Conservation (phyloP, 2,888 invertebrate species). For the Pristionchus japonicus region DNA sequence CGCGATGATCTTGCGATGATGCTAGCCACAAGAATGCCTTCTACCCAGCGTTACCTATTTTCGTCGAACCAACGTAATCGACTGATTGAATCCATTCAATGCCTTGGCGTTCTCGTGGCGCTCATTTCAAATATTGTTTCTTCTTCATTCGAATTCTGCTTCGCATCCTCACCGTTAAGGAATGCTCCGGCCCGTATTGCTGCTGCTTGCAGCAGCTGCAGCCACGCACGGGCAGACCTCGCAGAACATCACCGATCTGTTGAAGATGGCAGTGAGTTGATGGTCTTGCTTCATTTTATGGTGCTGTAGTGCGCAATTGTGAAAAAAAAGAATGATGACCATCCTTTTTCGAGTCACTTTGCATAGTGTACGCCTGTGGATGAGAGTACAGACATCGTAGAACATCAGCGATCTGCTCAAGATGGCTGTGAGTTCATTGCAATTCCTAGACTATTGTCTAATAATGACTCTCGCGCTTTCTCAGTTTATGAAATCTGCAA, state of each 20-base stretch:
- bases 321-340: too few species aligned
- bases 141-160: background rate
- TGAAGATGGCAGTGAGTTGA: background rate
- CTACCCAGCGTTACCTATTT: too few species aligned
- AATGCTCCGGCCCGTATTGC: background rate
- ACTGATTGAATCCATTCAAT: too few species aligned
- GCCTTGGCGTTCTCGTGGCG: too few species aligned
- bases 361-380: too few species aligned
- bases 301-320: too few species aligned
- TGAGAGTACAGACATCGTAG: background rate
- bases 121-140: background rate
- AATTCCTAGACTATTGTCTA: background rate
- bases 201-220: conserved; percentile 9
- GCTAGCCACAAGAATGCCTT: too few species aligned
- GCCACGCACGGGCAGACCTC: background rate
- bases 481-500: background rate
- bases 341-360: too few species aligned
- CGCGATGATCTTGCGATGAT: too few species aligned
- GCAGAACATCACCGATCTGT: background rate
- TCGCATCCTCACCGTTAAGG: background rate
- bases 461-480: too few species aligned
- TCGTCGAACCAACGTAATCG: too few species aligned
- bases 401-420: background rate
- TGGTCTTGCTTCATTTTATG: background rate
- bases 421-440: too few species aligned